Evolutionary conservation across 2,113 vertebrate species (phyloP), one percentile per base, ranked within the genome.

Genomic region (Craseonycteris thonglongyai): DNA sequence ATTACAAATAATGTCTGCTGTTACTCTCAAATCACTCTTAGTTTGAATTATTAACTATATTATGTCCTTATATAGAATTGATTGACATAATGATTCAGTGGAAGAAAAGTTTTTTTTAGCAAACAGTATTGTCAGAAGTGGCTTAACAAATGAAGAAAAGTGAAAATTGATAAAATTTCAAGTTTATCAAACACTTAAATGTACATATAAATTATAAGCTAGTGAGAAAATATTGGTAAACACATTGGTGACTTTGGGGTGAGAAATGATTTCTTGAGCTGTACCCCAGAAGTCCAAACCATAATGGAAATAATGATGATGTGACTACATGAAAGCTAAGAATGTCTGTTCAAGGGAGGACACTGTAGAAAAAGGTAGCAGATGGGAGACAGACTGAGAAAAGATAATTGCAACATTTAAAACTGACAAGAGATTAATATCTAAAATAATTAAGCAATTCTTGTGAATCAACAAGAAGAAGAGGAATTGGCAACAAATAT

Each of bases 361-460:
- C 68, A 87, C 13, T 93, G 51, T 74, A 90, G 75, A 87, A 89
- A 93, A 91, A 95, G 40, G 80, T 81, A 97, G 79, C 94, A 97
- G 88, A 90, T 96, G 91, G 91, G 78, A 79, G 54, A 80, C 92
- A 95, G 94, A 68, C 86, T 94, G 86, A 54, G 38, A 92, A 51
- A 86, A 95, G 88, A 97, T 92, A 93, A 90, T 96, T 96, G 83
- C 69, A 89, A 59, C 75, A 75, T 58, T 95, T 96, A 96, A 96
- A 91, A 89, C 66, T 93, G 94, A 96, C 86, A 97, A 92, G 89
- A 83, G 87, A 69, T 93, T 94, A 87, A 93, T 95, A 91, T 74
- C 56, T 88, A 81, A 95, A 88, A 90, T 90, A 96, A 96, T 94
- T 88, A 96, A 90, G 61, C 94, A 89, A 89, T 89, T 93, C 38